Conservation (phyloP, 2,113 vertebrate genomes). For the Addax nasomaculatus region DNA sequence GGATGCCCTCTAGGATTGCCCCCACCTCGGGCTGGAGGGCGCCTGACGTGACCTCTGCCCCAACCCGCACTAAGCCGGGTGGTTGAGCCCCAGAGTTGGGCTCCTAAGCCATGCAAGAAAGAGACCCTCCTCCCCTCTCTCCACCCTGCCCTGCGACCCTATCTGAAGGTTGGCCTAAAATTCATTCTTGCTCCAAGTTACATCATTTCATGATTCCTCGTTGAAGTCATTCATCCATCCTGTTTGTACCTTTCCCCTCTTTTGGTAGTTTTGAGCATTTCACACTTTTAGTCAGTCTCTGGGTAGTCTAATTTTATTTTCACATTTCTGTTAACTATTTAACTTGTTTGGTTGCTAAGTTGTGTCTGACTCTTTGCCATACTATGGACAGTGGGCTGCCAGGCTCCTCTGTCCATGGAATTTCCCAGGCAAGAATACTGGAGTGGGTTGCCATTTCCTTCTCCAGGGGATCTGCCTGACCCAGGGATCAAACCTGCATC, state of each 20-base stretch:
- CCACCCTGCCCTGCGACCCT: neutral
- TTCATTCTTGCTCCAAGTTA: neutral
- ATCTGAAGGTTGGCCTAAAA: neutral
- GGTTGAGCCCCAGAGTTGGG: neutral
- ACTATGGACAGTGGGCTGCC: neutral
- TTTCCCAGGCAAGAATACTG: neutral
- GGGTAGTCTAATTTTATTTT: neutral
- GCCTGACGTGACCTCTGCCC: neutral
- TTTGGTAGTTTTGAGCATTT: neutral
- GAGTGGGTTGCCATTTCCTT: neutral
- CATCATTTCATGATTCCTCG: neutral
- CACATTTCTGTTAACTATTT: neutral
- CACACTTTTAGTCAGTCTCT: neutral
- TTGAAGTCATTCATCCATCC: neutral
- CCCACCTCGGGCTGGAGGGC: neutral
- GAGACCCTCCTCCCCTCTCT: neutral
- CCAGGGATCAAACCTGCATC: neutral
- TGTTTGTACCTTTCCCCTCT: neutral
- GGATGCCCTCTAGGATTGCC: neutral
- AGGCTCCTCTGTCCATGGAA: neutral
- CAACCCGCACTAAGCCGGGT: rapidly evolving
- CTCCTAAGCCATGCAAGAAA: neutral
- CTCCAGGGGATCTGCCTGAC: neutral
- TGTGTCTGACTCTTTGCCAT: neutral
- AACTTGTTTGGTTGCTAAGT: neutral